phyloP scores from a whole-genome alignment of 2,888 invertebrate genomes.

The Notodonta ziczac region DNA sequence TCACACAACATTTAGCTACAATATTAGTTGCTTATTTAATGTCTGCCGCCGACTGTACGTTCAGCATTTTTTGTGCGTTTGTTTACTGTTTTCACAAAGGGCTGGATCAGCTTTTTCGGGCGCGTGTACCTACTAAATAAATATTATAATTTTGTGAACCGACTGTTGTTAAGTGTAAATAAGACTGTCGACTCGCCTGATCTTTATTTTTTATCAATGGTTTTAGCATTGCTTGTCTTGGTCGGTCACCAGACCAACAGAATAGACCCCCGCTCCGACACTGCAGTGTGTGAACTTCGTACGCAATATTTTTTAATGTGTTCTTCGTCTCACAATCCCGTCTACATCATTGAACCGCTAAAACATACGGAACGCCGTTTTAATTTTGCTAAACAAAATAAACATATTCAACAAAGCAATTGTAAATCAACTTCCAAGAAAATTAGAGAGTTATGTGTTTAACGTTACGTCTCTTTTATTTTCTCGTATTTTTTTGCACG shows the following conservation, averaged over 20 bases:
- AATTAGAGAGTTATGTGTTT: slow-evolving; percentile 46
- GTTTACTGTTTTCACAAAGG: slow-evolving; percentile 8
- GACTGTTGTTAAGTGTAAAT: neutral
- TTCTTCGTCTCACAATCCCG: slow-evolving; percentile 31
- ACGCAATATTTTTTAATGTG: slow-evolving; percentile 18
- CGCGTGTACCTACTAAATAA: slow-evolving; percentile 4
- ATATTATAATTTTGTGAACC: slow-evolving; percentile 2
- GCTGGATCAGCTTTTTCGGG: slow-evolving; percentile 2
- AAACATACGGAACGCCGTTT: slow-evolving; percentile 37
- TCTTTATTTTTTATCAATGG: too few species aligned
- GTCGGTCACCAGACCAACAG: too few species aligned
- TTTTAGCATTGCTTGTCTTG: neutral
- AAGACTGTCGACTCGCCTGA: neutral
- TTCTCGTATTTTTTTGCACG: slow-evolving; percentile 14
- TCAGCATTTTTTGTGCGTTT: slow-evolving; percentile 1
- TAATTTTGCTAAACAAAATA: slow-evolving; percentile 45
- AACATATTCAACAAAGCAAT: slow-evolving; percentile 49
- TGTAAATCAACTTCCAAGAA: slow-evolving; percentile 53
- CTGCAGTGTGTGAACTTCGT: too few species aligned
- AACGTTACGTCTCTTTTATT: slow-evolving; percentile 26
- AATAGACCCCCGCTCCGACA: too few species aligned
- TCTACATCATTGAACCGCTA: slow-evolving; percentile 42
- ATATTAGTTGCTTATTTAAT: neutral
- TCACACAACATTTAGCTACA: too few species aligned
- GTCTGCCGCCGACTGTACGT: slow-evolving; percentile 2